A percentile compares a stretch with the other conserved stretches of the same genome.
Conservation (phyloP, 2,113 vertebrate genomes). For the Chauna torquata region DNA sequence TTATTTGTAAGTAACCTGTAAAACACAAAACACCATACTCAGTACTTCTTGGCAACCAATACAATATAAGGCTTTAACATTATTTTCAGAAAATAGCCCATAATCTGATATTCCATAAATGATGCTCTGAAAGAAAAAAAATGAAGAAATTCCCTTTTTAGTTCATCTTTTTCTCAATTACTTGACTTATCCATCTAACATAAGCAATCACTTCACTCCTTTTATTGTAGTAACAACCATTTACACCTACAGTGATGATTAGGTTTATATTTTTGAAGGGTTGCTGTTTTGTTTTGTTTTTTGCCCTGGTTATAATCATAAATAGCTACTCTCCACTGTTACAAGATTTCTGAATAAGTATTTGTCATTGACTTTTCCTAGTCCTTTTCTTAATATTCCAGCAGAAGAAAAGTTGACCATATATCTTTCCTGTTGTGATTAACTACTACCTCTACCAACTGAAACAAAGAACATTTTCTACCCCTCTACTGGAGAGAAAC, state of each 20-base stretch:
- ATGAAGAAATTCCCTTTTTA: not conserved
- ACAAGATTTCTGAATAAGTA: not conserved
- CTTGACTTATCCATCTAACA: not conserved
- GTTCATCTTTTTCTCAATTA: not conserved
- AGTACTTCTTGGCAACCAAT: not conserved
- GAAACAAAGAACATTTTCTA: not conserved
- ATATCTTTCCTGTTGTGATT: not conserved
- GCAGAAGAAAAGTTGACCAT: not conserved
- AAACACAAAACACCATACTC: not conserved
- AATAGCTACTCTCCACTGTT: not conserved
- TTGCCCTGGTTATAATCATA: not conserved
- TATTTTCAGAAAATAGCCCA: not conserved
- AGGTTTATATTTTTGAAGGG: not conserved
- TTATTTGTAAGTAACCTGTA: not conserved
- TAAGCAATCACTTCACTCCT: not conserved
- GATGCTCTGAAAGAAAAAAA: not conserved
- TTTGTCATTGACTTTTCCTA: not conserved
- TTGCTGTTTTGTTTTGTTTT: not conserved
- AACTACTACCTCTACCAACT: not conserved
- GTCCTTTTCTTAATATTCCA: not conserved
- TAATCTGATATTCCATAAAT: not conserved
- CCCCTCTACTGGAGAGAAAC: not conserved
- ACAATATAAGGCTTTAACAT: not conserved
- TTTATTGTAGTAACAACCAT: not conserved
- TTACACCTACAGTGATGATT: not conserved